Conservation (phyloP, 2,888 invertebrate genomes). For the Caenorhabditis imperialis region DNA sequence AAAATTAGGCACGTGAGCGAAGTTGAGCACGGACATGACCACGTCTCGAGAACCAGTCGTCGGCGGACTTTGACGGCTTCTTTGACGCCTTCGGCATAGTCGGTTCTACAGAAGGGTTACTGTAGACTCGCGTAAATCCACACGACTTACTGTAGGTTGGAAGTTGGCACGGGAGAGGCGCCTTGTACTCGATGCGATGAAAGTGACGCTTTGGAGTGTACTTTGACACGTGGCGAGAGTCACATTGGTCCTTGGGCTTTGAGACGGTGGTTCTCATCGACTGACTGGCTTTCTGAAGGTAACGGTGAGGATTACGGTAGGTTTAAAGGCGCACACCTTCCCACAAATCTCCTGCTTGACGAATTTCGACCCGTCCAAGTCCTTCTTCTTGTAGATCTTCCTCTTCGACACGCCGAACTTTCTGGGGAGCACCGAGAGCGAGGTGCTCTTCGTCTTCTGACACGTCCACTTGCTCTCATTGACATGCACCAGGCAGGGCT, state of each 20-base stretch:
- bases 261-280: constrained; percentile 25
- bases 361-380: neutral
- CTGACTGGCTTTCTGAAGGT: constrained; percentile 38
- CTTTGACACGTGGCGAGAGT: constrained; percentile 26
- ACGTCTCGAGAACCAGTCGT: constrained; percentile 21
- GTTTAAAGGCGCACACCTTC: constrained; percentile 12
- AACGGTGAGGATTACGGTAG: neutral
- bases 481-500: constrained; percentile 35
- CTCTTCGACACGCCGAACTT: neutral
- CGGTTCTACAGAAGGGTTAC: constrained; percentile 20
- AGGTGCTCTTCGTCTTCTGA: constrained; percentile 4
- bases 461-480: constrained; percentile 34
- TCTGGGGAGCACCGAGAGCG: constrained; percentile 8
- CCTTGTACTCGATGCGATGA: constrained; percentile 23
- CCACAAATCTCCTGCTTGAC: constrained; percentile 26
- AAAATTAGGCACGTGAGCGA: constrained; percentile 16
- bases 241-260: constrained; percentile 30
- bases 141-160: constrained; percentile 20
- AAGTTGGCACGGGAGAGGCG: constrained; percentile 33
- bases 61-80: constrained; percentile 9
- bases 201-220: constrained; percentile 17
- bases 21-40: constrained; percentile 22
- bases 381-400: constrained; percentile 7
- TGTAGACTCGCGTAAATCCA: neutral
- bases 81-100: constrained; percentile 11